phyloP scores from a whole-genome alignment of 2,888 invertebrate genomes.

The Yponomeuta evonymella region DNA sequence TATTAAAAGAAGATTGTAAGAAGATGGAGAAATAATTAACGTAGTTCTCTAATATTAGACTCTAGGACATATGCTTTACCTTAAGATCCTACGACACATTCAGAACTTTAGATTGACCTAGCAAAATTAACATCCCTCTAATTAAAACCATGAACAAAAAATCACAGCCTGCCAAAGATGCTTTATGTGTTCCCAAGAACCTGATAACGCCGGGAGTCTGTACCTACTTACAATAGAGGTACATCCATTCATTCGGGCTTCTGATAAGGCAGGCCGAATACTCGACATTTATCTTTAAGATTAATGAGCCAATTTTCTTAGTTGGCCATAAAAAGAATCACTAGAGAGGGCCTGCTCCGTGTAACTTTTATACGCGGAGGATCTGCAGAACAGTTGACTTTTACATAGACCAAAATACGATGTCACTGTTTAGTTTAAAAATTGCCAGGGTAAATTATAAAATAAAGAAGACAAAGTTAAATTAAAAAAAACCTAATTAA shows the following conservation, averaged over 20 bases:
- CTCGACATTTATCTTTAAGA: slow-evolving; percentile 74
- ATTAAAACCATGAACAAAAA: slow-evolving; percentile 2
- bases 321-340: slow-evolving; percentile 75
- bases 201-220: slow-evolving; percentile 39
- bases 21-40: neutral
- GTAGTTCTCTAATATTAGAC: neutral
- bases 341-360: slow-evolving; percentile 56
- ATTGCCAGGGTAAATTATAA: neutral
- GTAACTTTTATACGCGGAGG: slow-evolving; percentile 5
- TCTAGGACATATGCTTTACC: too few relatives aligned
- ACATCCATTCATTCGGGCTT: slow-evolving; percentile 60
- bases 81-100: neutral
- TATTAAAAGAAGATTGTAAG: neutral
- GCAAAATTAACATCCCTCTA: neutral
- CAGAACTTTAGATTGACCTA: neutral
- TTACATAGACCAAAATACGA: neutral
- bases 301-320: slow-evolving; percentile 77
- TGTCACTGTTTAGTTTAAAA: neutral
- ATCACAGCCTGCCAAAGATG: slow-evolving; percentile 5
- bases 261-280: slow-evolving; percentile 74
- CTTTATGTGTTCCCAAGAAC: slow-evolving; percentile 4
- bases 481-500: slow-evolving; percentile 2
- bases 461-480: neutral
- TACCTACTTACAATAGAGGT: slow-evolving; percentile 35
- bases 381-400: slow-evolving; percentile 11